These are phyloP conservation scores for Paraescarpia echinospica DNA, from an alignment of 1,140 invertebrate genomes.

Conservation along the genomic window DNA sequence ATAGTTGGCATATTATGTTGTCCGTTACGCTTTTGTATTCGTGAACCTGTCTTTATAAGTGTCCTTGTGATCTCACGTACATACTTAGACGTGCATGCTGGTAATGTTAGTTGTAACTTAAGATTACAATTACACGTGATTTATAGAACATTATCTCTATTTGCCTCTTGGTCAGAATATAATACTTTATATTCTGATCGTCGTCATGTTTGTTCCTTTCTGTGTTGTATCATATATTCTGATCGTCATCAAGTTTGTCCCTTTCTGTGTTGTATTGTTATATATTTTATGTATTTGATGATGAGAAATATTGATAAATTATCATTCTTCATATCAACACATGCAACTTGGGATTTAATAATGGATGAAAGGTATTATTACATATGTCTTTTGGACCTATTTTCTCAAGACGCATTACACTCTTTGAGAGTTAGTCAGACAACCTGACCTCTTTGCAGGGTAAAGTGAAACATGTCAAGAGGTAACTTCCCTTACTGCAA, in stretches of 20 bases:
- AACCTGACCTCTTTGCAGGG: background rate
- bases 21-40: background rate
- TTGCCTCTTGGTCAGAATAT: background rate
- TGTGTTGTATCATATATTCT: background rate
- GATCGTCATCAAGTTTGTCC: background rate
- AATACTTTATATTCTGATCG: background rate
- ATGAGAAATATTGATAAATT: too few species aligned
- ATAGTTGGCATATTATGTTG: background rate
- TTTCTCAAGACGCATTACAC: too few species aligned
- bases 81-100: background rate
- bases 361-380: too few species aligned
- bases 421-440: background rate
- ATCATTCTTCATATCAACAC: too few species aligned
- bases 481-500: background rate
- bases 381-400: too few species aligned
- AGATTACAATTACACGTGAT: background rate
- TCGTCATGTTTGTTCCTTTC: background rate
- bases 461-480: background rate
- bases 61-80: background rate
- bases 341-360: too few species aligned
- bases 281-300: background rate
- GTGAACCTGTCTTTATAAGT: background rate
- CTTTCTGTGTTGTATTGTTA: background rate
- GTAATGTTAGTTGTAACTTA: background rate
- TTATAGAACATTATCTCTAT: background rate